Percentiles rank a stretch among this genome's conserved stretches.
Evolutionary conservation across 2,113 vertebrate species (phyloP).

Genomic region (Rattus norvegicus): DNA sequence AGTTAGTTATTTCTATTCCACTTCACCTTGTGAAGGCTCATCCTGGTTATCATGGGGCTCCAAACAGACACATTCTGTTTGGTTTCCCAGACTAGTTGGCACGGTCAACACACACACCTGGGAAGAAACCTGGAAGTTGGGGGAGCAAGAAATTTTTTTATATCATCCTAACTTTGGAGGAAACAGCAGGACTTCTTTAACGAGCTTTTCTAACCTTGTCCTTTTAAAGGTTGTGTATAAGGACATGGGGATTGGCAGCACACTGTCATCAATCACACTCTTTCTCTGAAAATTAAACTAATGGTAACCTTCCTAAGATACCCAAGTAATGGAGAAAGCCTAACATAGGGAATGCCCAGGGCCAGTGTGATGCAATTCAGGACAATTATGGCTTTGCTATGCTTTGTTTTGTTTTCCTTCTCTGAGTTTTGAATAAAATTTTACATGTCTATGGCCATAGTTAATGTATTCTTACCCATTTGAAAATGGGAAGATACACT

Average conservation of each 20-base stretch:
- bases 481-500: background rate
- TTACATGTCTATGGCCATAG: background rate
- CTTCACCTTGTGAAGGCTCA: background rate
- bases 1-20: background rate
- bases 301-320: background rate
- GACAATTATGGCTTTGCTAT: background rate
- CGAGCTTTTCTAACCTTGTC: background rate
- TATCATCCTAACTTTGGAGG: background rate
- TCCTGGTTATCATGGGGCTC: background rate
- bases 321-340: background rate
- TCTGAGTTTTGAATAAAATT: slow-evolving; percentile 11
- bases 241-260: background rate
- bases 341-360: slow-evolving; percentile 11
- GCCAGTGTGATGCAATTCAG: background rate
- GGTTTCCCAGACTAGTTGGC: background rate
- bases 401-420: background rate
- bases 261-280: background rate
- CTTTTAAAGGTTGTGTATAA: slow-evolving; percentile 31
- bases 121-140: background rate
- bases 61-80: background rate
- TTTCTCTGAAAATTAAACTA: background rate
- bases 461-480: slow-evolving; percentile 5
- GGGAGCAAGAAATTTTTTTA: background rate
- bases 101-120: background rate
- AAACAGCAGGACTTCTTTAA: background rate